Evolutionary conservation across 2,888 invertebrate species (phyloP).

Genomic region (Ochropleura plecta): DNA sequence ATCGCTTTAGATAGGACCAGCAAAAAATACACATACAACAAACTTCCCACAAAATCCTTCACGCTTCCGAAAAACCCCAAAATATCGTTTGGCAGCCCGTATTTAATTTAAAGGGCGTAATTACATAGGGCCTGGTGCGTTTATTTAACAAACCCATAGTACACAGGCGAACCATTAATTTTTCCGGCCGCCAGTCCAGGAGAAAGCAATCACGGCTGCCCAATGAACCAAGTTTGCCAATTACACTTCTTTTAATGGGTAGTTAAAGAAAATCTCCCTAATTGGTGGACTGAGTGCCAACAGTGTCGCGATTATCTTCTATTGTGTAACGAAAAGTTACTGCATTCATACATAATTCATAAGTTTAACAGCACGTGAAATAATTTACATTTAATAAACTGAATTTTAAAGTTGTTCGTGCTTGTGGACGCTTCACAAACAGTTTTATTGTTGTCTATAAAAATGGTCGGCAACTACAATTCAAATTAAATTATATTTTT

Average conservation of each 20-base stretch:
- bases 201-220: slow-evolving; percentile 83
- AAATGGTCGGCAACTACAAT: slow-evolving; percentile 45
- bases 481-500: slow-evolving; percentile 50
- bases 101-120: slow-evolving; percentile 70
- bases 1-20: background rate
- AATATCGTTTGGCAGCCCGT: slow-evolving; percentile 67
- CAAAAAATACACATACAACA: slow-evolving; percentile 22
- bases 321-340: slow-evolving; percentile 68
- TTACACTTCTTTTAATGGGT: slow-evolving; percentile 85
- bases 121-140: slow-evolving; percentile 66
- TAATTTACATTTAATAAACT: slow-evolving; percentile 62
- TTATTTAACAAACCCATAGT: slow-evolving; percentile 74
- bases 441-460: slow-evolving; percentile 51
- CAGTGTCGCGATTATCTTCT: slow-evolving; percentile 70
- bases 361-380: slow-evolving; percentile 62
- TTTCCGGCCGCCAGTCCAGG: slow-evolving; percentile 77
- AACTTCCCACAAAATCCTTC: slow-evolving; percentile 42
- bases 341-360: slow-evolving; percentile 75
- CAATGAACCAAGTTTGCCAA: slow-evolving; percentile 86
- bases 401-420: slow-evolving; percentile 52
- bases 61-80: slow-evolving; percentile 55
- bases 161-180: slow-evolving; percentile 79
- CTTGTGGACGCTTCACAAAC: slow-evolving; percentile 32
- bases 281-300: slow-evolving; percentile 78
- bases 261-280: slow-evolving; percentile 83